These are phyloP conservation scores for Clarias gariepinus DNA, from an alignment of 2,113 vertebrate species.

Conservation along the genomic window DNA sequence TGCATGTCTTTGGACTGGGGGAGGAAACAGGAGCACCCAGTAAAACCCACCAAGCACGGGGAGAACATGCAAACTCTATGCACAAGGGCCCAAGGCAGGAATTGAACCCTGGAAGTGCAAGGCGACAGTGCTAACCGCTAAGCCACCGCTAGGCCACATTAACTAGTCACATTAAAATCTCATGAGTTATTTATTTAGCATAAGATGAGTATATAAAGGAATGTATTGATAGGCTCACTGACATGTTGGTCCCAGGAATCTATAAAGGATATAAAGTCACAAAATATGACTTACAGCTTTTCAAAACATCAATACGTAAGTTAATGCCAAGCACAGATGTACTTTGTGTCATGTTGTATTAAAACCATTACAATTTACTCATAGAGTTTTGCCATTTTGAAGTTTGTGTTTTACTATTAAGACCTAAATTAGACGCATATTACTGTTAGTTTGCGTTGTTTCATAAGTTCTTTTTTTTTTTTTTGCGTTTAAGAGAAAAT, in stretches of 20 bases:
- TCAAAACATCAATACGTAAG: not conserved
- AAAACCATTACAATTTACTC: not conserved
- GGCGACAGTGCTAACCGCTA: too few species aligned
- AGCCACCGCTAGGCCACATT: too few species aligned
- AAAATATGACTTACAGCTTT: not conserved
- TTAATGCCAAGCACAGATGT: not conserved
- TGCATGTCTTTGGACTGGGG: too few species aligned
- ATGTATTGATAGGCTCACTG: not conserved
- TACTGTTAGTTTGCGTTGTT: not conserved
- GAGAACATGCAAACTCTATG: too few species aligned
- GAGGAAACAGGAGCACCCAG: too few species aligned
- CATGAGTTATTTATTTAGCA: not conserved
- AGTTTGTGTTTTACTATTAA: not conserved
- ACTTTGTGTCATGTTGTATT: not conserved
- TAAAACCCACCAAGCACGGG: too few species aligned
- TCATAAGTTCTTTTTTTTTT: not conserved
- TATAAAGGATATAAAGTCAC: not conserved
- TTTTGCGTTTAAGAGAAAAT: slow-evolving; percentile 7
- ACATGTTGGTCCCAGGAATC: not conserved
- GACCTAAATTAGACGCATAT: not conserved
- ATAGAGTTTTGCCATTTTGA: not conserved
- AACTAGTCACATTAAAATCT: not conserved
- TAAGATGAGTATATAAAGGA: not conserved
- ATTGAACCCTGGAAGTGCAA: too few species aligned
- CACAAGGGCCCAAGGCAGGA: too few species aligned